Conservation (phyloP, 2,888 invertebrate genomes). For the Candidula unifasciata region DNA sequence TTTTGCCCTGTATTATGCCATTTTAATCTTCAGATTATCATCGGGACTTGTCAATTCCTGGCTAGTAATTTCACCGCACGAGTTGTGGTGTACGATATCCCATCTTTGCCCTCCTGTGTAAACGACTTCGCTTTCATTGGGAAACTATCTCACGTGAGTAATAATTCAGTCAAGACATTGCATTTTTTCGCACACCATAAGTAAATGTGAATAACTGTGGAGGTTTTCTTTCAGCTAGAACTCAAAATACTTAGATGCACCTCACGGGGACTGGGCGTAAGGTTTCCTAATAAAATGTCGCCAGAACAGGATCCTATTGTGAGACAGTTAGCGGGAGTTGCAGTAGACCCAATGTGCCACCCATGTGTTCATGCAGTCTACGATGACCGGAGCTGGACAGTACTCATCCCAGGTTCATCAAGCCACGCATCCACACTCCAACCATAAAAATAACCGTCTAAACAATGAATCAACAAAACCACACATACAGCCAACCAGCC, state of each 20-base stretch:
- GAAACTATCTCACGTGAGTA: background rate
- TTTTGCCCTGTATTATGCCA: conserved; percentile 22
- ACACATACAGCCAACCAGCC: no score
- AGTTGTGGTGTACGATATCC: background rate
- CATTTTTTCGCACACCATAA: background rate
- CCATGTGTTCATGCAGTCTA: conserved; percentile 9
- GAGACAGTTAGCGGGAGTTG: background rate
- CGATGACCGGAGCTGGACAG: background rate
- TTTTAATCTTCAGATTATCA: conserved; percentile 31
- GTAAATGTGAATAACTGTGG: conserved; percentile 7
- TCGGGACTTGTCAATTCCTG: background rate
- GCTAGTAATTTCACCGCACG: background rate
- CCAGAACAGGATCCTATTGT: background rate
- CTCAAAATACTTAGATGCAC: background rate
- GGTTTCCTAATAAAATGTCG: background rate
- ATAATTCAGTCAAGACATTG: background rate
- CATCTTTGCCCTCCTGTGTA: background rate
- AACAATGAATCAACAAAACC: no score
- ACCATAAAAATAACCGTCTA: no score
- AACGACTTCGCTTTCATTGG: background rate
- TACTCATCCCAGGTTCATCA: background rate
- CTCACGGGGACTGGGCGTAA: background rate
- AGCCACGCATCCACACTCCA: no score
- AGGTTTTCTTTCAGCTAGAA: background rate
- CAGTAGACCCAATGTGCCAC: conserved; percentile 1